Evolutionary conservation across 2,888 invertebrate species (phyloP), one percentile per base, ranked within the genome.

Genomic region (Autographa pulchrina): DNA sequence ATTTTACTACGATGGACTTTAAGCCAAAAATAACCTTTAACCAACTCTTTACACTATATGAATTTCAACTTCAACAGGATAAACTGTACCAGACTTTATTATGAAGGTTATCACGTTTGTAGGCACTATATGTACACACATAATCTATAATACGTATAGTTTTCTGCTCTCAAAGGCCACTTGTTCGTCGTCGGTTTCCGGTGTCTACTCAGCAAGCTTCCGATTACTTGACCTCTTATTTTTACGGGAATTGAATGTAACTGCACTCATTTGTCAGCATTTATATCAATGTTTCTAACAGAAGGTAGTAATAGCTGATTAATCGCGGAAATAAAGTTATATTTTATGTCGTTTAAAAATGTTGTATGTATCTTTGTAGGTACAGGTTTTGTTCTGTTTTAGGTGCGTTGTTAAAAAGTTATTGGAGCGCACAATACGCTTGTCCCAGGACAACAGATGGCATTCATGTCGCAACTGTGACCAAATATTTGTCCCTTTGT

Each of bases 151-250:
- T 68, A 67, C 48, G 65, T 56, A 41, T n/a, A 59, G 35, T 7
- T 31, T 61, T 43, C 63, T 76, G 70, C 61, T 65, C 68, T 70
- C 70, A 77, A 80, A 83, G 83, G 81, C 67, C 83, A 75, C 25
- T 18, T 65, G 70, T 56, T 62, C 66, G 73, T 58, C 66, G 38
- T 31, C 31, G 38, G 64, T 76, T 84, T 84, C 84, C 84, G 81
- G 83, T 74, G 70, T 76, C 64, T 18, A 69, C 54, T 63, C 73
- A 72, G 59, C 58, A 72, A 43, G 60, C 69, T 84, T 84, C 84
- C 84, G 75, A 83, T 77, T 68, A 78, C 69, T 48, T 83, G 80
- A 80, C 84, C 84, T 84, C 78, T 72, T 25, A 25, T 70, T 72
- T 75, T 75, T 68, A 74, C 65, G 60, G 60, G 61, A 72, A 67